Evolutionary conservation across 2,888 invertebrate genomes (phyloP).

Genomic region (Andricus curvator): DNA sequence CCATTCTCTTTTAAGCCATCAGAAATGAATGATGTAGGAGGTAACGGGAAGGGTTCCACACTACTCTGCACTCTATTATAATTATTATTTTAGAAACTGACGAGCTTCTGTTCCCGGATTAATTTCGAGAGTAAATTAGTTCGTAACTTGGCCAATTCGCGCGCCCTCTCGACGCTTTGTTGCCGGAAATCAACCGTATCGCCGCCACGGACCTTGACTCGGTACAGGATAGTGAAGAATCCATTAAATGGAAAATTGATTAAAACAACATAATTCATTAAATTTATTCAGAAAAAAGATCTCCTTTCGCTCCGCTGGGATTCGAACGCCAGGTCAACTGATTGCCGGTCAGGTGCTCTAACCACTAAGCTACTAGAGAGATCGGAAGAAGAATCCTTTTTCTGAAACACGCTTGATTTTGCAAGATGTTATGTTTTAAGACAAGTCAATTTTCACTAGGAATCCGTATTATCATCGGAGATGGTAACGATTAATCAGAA

Average conservation of each 20-base stretch:
- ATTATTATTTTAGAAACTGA: slow-evolving; percentile 67
- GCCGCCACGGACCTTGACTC: slow-evolving; percentile 47
- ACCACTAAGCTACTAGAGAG: too few relatives aligned
- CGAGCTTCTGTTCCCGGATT: slow-evolving; percentile 63
- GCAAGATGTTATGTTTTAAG: too few relatives aligned
- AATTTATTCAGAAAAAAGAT: too few relatives aligned
- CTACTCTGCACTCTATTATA: slow-evolving; percentile 52
- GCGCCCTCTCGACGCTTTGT: slow-evolving; percentile 55
- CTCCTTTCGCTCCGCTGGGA: too few relatives aligned
- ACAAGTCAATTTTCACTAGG: too few relatives aligned
- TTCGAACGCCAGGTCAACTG: too few relatives aligned
- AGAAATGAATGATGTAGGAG: slow-evolving; percentile 47
- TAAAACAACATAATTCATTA: background rate
- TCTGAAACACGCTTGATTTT: too few relatives aligned
- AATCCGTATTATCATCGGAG: too few relatives aligned
- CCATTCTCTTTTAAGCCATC: slow-evolving; percentile 60
- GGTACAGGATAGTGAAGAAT: background rate
- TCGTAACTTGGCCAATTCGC: slow-evolving; percentile 60
- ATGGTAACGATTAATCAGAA: too few relatives aligned
- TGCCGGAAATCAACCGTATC: slow-evolving; percentile 63
- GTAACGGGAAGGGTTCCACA: slow-evolving; percentile 25
- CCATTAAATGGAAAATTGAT: background rate
- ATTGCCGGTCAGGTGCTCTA: too few relatives aligned
- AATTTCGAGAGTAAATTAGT: slow-evolving; percentile 68
- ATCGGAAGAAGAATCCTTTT: too few relatives aligned